These are phyloP conservation scores for Pseudomyrmex cubaensis DNA, from an alignment of 1,140 invertebrate genomes.

Conservation along the genomic window DNA sequence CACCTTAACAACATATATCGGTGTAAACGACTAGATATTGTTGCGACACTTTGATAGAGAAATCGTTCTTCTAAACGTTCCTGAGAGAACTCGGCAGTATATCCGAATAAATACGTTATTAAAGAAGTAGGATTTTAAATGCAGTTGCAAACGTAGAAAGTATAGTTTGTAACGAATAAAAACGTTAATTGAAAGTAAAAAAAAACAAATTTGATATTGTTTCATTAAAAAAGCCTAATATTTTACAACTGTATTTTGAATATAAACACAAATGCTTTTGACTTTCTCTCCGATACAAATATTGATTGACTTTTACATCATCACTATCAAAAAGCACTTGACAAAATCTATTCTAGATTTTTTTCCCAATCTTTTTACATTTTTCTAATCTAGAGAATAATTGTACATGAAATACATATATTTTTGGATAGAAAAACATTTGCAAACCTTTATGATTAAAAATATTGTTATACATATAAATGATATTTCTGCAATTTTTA, in stretches of 20 bases:
- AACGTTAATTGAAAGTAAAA: too few species aligned
- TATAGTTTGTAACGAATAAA: constrained; percentile 1
- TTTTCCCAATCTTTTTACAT: constrained; percentile 16
- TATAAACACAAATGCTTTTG: constrained; percentile 33
- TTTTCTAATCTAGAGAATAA: constrained; percentile 36
- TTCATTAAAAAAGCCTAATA: constrained; percentile 6
- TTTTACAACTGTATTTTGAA: constrained; percentile 30
- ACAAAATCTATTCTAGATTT: constrained; percentile 39
- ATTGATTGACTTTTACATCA: constrained; percentile 32
- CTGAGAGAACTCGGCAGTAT: constrained; percentile 68
- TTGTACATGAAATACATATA: constrained; percentile 43
- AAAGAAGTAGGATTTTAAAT: constrained; percentile 11
- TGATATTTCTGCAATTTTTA: constrained; percentile 1
- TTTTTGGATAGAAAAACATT: constrained; percentile 52
- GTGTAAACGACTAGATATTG: constrained; percentile 72
- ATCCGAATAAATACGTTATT: constrained; percentile 31
- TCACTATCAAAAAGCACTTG: constrained; percentile 31
- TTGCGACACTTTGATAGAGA: constrained; percentile 62
- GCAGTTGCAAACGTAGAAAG: neutral
- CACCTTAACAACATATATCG: constrained; percentile 52
- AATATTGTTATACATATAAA: constrained; percentile 55
- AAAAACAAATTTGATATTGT: neutral
- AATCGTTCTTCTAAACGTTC: constrained; percentile 57
- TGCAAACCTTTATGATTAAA: constrained; percentile 48
- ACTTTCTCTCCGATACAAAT: neutral